Conservation (phyloP, 2,797 vertebrate genomes). For the Darevskia mixta region DNA sequence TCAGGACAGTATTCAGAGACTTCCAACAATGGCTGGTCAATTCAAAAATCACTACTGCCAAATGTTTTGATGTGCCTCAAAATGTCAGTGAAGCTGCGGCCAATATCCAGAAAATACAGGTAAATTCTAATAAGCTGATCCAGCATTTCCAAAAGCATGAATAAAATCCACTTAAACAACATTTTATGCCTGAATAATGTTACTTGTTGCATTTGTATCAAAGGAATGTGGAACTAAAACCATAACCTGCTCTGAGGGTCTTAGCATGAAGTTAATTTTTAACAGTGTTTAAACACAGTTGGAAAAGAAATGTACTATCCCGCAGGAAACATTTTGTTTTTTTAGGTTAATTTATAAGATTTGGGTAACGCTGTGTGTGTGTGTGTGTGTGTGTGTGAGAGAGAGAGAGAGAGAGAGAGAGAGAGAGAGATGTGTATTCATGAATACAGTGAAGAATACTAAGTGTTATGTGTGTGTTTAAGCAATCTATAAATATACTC, state of each 20-base stretch:
- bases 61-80: slow-evolving; percentile 94
- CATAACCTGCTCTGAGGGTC: background rate
- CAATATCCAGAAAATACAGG: slow-evolving; percentile 95
- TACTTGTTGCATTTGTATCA: background rate
- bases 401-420: too few species aligned
- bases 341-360: background rate
- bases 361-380: background rate
- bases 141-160: background rate
- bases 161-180: background rate
- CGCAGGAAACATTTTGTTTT: background rate
- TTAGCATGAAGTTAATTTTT: slow-evolving; percentile 20
- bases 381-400: background rate
- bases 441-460: background rate
- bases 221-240: background rate
- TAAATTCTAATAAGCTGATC: slow-evolving; percentile 63
- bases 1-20: slow-evolving; percentile 87
- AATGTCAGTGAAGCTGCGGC: slow-evolving; percentile 87
- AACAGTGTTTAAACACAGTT: background rate
- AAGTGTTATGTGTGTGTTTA: background rate
- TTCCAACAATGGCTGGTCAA: slow-evolving; percentile 97
- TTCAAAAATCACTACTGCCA: slow-evolving; percentile 91
- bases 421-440: background rate
- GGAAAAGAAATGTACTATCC: background rate
- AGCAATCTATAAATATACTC: background rate
- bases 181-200: background rate